These are phyloP conservation scores for Elgaria multicarinata DNA, from an alignment of 2,113 vertebrate genomes.

Conservation along the genomic window DNA sequence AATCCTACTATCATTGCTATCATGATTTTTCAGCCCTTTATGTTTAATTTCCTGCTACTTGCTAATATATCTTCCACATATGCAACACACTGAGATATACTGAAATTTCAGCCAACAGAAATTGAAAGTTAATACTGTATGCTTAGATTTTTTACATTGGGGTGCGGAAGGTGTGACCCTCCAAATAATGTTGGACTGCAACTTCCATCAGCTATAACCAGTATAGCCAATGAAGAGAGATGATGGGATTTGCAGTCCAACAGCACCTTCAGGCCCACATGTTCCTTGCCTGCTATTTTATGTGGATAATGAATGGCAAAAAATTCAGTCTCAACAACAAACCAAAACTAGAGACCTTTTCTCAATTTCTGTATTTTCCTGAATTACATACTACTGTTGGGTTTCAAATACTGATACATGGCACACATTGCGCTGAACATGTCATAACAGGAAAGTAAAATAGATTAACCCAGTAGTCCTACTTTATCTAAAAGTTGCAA, in stretches of 20 bases:
- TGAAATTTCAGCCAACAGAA: not conserved
- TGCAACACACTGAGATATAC: not conserved
- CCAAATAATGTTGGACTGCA: too few species aligned
- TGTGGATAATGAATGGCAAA: not conserved
- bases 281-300: not conserved
- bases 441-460: constrained; percentile 3
- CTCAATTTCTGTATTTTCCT: not conserved
- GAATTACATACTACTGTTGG: not conserved
- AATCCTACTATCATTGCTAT: not conserved
- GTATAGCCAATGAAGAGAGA: too few species aligned
- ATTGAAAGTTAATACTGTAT: not conserved
- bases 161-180: too few species aligned
- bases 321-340: not conserved
- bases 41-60: constrained; percentile 12
- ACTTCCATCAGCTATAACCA: too few species aligned
- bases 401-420: not conserved
- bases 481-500: not conserved
- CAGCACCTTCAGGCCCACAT: too few species aligned
- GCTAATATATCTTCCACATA: not conserved
- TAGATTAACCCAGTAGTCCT: not conserved
- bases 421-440: not conserved
- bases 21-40: not conserved
- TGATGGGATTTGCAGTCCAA: too few species aligned
- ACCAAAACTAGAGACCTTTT: not conserved
- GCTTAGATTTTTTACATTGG: not conserved